phyloP scores from a whole-genome alignment of 1,140 invertebrate species.

The Trichonephila clavata region DNA sequence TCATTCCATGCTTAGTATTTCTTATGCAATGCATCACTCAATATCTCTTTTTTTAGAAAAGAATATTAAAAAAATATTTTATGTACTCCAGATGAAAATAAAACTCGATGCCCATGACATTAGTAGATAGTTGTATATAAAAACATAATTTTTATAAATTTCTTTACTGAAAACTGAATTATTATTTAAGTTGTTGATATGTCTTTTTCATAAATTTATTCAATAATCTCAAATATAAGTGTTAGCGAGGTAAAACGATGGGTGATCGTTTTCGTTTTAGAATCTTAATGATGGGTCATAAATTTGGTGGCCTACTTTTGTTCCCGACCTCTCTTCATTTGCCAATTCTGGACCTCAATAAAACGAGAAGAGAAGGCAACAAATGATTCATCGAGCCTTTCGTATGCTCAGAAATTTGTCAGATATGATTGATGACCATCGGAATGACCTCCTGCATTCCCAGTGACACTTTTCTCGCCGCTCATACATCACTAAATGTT shows the following conservation, averaged over 20 bases:
- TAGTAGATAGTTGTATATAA: too few species aligned
- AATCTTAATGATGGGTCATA: slow-evolving; percentile 73
- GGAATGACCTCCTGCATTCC: slow-evolving; percentile 37
- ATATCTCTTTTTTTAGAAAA: too few species aligned
- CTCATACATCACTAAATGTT: slow-evolving; percentile 39
- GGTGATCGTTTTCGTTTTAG: not conserved
- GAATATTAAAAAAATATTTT: too few species aligned
- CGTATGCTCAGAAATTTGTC: slow-evolving; percentile 65
- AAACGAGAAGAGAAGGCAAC: slow-evolving; percentile 32
- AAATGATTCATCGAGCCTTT: slow-evolving; percentile 40
- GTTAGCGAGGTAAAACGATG: not conserved
- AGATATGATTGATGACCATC: slow-evolving; percentile 60
- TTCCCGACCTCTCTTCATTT: slow-evolving; percentile 35
- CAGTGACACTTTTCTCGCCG: slow-evolving; percentile 25
- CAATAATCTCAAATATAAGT: not conserved
- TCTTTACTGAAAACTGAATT: not conserved
- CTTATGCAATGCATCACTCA: too few species aligned
- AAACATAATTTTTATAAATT: too few species aligned
- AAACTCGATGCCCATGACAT: too few species aligned
- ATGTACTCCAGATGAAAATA: too few species aligned
- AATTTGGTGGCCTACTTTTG: slow-evolving; percentile 58
- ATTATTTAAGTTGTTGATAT: not conserved
- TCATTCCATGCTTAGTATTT: too few species aligned
- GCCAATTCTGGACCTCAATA: not conserved
- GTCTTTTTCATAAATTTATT: not conserved